These are phyloP conservation scores for Tamandua tetradactyla DNA, from an alignment of 2,797 vertebrate genomes.

Conservation along the genomic window DNA sequence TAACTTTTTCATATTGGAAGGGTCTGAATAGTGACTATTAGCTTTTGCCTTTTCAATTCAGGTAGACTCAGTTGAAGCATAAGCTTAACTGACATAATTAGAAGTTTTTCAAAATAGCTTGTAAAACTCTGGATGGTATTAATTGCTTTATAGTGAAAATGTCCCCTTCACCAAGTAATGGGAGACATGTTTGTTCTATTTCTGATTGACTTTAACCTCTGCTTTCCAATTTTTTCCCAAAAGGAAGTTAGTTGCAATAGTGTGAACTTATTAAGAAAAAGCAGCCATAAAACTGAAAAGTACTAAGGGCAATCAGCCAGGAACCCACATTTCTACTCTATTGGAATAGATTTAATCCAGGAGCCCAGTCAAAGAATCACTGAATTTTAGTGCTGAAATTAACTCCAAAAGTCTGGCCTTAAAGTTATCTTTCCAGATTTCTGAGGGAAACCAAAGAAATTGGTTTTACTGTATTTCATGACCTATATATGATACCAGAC, in stretches of 20 bases:
- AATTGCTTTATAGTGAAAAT: not conserved
- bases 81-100: not conserved
- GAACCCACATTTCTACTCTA: not conserved
- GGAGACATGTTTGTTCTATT: not conserved
- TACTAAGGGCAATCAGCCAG: not conserved
- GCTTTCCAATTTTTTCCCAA: not conserved
- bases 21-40: not conserved
- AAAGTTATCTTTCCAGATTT: conserved; percentile 39
- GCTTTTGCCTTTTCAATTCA: conserved; percentile 11
- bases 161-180: not conserved
- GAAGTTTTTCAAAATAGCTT: not conserved
- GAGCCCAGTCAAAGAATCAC: not conserved
- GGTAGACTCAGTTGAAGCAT: not conserved
- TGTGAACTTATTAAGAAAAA: not conserved
- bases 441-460: conserved; percentile 1
- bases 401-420: not conserved
- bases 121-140: not conserved
- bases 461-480: not conserved
- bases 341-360: not conserved
- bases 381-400: not conserved
- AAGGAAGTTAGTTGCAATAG: not conserved
- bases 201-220: not conserved
- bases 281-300: not conserved
- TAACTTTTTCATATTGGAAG: no score
- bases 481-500: not conserved